phyloP scores from a whole-genome alignment of 2,888 invertebrate species.

The Perizoma affinitatum region DNA sequence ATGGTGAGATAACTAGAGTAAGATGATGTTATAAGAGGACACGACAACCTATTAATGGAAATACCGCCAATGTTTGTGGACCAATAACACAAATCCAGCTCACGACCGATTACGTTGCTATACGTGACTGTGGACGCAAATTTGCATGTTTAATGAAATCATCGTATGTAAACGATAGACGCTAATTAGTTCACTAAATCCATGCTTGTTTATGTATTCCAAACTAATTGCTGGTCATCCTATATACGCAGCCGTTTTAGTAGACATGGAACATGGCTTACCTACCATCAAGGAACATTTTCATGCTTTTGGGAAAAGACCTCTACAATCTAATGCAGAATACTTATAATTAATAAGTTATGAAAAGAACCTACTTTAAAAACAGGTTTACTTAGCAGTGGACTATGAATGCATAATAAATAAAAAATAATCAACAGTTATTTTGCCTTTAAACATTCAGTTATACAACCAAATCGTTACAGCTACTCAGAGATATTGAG shows the following conservation, averaged over 20 bases:
- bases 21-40: not conserved
- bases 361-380: too few species aligned
- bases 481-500: too few species aligned
- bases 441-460: too few species aligned
- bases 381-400: too few species aligned
- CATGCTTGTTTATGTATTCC: slow-evolving; percentile 62
- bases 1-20: too few species aligned
- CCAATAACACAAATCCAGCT: slow-evolving; percentile 46
- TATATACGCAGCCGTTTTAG: slow-evolving; percentile 10
- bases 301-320: too few species aligned
- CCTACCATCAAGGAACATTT: too few species aligned
- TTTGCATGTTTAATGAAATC: slow-evolving; percentile 78
- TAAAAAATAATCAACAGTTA: too few species aligned
- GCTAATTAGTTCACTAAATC: slow-evolving; percentile 71
- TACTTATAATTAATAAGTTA: too few species aligned
- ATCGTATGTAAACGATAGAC: slow-evolving; percentile 68
- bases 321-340: too few species aligned
- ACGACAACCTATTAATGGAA: slow-evolving; percentile 21
- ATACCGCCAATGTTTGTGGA: slow-evolving; percentile 44
- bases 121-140: slow-evolving; percentile 49
- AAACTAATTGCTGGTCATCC: slow-evolving; percentile 56
- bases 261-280: not conserved
- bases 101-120: slow-evolving; percentile 53
- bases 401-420: too few species aligned
- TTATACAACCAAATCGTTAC: too few species aligned